Base-by-base conservation (phyloP, 2,797 vertebrate species). In the Enteromius anoplus region DNA sequence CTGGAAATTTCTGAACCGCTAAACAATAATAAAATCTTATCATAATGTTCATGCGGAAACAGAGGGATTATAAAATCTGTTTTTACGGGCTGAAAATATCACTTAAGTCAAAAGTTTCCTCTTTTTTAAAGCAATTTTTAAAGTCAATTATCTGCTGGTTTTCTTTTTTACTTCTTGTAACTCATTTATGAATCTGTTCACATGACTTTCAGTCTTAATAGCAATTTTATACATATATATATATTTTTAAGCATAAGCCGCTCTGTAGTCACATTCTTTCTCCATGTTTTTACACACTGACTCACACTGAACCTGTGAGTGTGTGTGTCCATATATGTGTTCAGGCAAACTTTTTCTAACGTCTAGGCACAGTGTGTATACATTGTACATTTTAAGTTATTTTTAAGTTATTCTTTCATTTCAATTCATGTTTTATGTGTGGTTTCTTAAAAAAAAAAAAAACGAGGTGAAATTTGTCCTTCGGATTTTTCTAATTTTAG, bases 371-470 rank as follows among this genome's bases (percentile, higher is more conserved):
- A 65, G n/a, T 53, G 37, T 53, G 26, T 32, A 64, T 32, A 64
- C 8, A 64, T 3, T 64, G 14, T 64, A 15, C 6, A 32, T 62
- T 15, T 29, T 7, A 15, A 45, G 49, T 34, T 90, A 87, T 91
- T 89, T 62, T 90, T 87, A 87, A 81, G 70, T 91, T 91, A 91
- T 89, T 85, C 87, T 62, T 91, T 87, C 85, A 86, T 86, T 86
- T 89, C 91, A 45, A 45, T 45, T 45, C 92, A 93, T 89, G 85
- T 91, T 89, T 92, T 91, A 88, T 87, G 81, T 87, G 86, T 92
- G 92, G 93, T 93, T 89, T 93, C 91, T 93, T 94, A 91, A 94
- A 94, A 92, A 94, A 94, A 94, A 94, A 92, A 94, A 94, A 92
- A 17, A 37, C n/a, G 55, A 53, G 7, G 42, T 86, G 81, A 87